A percentile compares a stretch with the other conserved stretches of the same genome.
phyloP scores from a whole-genome alignment of 2,888 invertebrate species.

The Leptarthrus brevirostris region DNA sequence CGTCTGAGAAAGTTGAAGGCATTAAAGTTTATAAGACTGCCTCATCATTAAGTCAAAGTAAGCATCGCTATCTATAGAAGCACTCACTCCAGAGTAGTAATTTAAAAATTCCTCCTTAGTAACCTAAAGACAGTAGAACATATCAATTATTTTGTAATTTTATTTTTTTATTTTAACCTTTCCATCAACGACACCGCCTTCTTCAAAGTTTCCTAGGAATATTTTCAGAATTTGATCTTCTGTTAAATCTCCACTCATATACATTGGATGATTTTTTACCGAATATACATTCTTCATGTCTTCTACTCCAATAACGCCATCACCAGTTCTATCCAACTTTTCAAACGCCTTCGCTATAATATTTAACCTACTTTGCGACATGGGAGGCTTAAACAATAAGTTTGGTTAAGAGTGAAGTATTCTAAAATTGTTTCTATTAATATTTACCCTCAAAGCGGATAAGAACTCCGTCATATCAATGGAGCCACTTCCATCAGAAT shows the following conservation, averaged over 20 bases:
- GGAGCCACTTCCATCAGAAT: slow-evolving; percentile 84
- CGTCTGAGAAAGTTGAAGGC: too few species aligned
- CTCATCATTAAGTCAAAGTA: slow-evolving; percentile 97
- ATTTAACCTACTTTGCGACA: slow-evolving; percentile 78
- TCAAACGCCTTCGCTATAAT: slow-evolving; percentile 84
- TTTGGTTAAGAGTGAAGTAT: neutral
- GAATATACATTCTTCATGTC: slow-evolving; percentile 84
- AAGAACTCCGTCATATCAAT: slow-evolving; percentile 93
- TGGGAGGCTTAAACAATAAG: slow-evolving; percentile 76
- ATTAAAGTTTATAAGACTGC: slow-evolving; percentile 88
- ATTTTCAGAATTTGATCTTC: slow-evolving; percentile 82
- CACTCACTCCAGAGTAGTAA: slow-evolving; percentile 93
- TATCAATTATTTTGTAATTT: neutral
- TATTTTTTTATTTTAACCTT: slow-evolving; percentile 70
- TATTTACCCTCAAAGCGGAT: slow-evolving; percentile 81
- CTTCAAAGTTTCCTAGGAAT: slow-evolving; percentile 88
- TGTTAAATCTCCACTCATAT: slow-evolving; percentile 87
- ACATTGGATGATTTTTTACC: slow-evolving; percentile 83
- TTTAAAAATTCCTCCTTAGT: slow-evolving; percentile 93
- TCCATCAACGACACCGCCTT: slow-evolving; percentile 78
- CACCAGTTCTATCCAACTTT: slow-evolving; percentile 89
- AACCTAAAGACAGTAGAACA: slow-evolving; percentile 73
- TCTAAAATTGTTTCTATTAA: slow-evolving; percentile 8
- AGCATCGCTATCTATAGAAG: slow-evolving; percentile 92
- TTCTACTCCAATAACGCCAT: slow-evolving; percentile 81